Evolutionary conservation across 2,113 vertebrate genomes (phyloP).

Genomic region (Sinocyclocheilus rhinocerous): DNA sequence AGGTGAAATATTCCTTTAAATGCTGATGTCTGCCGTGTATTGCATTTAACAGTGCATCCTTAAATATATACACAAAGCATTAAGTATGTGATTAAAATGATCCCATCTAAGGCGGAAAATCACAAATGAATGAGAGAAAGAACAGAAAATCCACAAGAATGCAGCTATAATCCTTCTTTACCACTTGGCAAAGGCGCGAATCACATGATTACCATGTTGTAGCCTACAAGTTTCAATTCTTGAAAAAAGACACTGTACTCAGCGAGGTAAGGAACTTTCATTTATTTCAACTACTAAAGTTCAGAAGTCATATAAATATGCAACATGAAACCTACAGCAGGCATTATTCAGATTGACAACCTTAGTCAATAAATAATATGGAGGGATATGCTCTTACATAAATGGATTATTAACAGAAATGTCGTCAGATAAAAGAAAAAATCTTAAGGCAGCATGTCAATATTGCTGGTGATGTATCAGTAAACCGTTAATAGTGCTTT

Average conservation of each 20-base stretch:
- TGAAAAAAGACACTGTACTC: neutral
- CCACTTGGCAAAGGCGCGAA: neutral
- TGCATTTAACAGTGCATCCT: neutral
- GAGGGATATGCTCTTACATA: constrained; percentile 38
- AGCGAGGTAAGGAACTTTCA: neutral
- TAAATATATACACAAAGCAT: neutral
- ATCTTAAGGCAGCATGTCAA: constrained; percentile 20
- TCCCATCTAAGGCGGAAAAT: neutral
- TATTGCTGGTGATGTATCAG: neutral
- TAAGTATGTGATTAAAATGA: neutral
- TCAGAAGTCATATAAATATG: constrained; percentile 15
- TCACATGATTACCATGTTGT: neutral
- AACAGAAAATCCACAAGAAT: constrained; percentile 15
- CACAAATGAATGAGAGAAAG: neutral
- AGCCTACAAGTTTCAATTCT: neutral
- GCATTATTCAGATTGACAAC: constrained; percentile 10
- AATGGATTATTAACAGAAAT: neutral
- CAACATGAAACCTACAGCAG: constrained; percentile 3
- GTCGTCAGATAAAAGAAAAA: neutral
- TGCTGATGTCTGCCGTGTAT: no score
- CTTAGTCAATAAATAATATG: constrained; percentile 17
- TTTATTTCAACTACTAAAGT: neutral
- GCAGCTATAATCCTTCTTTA: constrained; percentile 27
- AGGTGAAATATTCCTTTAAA: no score
- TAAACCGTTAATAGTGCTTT: neutral